Evolutionary conservation across 2,888 invertebrate genomes (phyloP).

Genomic region (Euphydryas editha): DNA sequence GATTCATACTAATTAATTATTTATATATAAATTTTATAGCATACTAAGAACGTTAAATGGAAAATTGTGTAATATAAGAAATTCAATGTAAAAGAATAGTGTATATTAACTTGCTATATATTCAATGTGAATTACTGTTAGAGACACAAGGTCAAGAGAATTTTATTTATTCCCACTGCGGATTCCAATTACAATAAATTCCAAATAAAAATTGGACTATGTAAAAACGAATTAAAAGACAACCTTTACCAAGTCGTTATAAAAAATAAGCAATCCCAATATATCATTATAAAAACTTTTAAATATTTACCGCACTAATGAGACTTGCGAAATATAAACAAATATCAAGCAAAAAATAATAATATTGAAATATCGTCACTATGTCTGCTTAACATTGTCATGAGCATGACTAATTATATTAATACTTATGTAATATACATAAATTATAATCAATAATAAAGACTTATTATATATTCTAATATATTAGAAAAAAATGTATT

Average conservation of each 20-base stretch:
- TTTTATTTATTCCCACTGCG: neutral
- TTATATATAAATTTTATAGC: too few relatives aligned
- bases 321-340: neutral
- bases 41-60: neutral
- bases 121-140: neutral
- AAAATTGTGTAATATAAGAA: neutral
- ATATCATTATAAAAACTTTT: neutral
- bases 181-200: neutral
- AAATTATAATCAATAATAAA: conserved; percentile 15
- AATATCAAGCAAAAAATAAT: neutral
- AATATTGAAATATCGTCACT: neutral
- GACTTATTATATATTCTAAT: conserved; percentile 7
- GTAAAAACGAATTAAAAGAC: neutral
- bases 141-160: neutral
- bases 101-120: neutral
- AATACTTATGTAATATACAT: conserved; percentile 6
- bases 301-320: neutral
- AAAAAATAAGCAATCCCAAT: neutral
- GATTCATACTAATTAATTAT: neutral
- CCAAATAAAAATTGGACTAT: neutral
- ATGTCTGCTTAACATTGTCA: neutral
- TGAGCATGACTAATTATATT: neutral
- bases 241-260: neutral
- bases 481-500: conserved; percentile 18
- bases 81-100: neutral